Evolutionary conservation across 2,797 vertebrate species (phyloP).

Genomic region (Remorina albescens): DNA sequence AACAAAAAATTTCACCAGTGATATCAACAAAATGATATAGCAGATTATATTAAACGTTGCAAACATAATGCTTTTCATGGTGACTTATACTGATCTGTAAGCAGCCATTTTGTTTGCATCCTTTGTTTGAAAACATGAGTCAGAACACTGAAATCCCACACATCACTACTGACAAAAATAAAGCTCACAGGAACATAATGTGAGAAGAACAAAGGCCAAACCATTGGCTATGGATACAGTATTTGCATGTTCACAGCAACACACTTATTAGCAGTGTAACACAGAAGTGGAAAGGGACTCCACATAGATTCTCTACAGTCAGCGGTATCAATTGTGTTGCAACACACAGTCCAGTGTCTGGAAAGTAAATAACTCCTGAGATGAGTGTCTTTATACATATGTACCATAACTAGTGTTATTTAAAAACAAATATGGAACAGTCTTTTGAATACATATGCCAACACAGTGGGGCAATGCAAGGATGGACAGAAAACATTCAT

Average conservation of each 20-base stretch:
- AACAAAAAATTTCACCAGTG: slow-evolving; percentile 64
- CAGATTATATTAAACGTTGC: slow-evolving; percentile 45
- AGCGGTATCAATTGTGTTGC: slow-evolving; percentile 50
- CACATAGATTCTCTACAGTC: slow-evolving; percentile 42
- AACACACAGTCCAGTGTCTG: slow-evolving; percentile 37
- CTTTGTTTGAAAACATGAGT: slow-evolving; percentile 52
- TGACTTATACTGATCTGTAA: slow-evolving; percentile 54
- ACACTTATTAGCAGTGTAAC: slow-evolving; percentile 60
- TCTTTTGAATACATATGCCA: slow-evolving; percentile 50
- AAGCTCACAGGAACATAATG: slow-evolving; percentile 53
- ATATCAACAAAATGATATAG: slow-evolving; percentile 44
- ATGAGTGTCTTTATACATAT: slow-evolving; percentile 57
- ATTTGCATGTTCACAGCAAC: slow-evolving; percentile 67
- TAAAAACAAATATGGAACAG: slow-evolving; percentile 12
- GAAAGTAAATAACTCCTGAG: slow-evolving; percentile 72
- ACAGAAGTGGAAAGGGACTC: slow-evolving; percentile 54
- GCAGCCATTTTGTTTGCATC: slow-evolving; percentile 60
- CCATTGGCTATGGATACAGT: slow-evolving; percentile 37
- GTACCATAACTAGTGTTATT: slow-evolving; percentile 35
- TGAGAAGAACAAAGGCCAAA: slow-evolving; percentile 45
- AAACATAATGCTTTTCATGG: slow-evolving; percentile 27
- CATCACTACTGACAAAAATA: slow-evolving; percentile 60
- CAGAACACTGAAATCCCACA: slow-evolving; percentile 56
- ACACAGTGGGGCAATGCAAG: slow-evolving; percentile 32
- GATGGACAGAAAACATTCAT: slow-evolving; percentile 45